Base-by-base conservation (phyloP, 2,113 vertebrate species). In the Erinaceus europaeus region DNA sequence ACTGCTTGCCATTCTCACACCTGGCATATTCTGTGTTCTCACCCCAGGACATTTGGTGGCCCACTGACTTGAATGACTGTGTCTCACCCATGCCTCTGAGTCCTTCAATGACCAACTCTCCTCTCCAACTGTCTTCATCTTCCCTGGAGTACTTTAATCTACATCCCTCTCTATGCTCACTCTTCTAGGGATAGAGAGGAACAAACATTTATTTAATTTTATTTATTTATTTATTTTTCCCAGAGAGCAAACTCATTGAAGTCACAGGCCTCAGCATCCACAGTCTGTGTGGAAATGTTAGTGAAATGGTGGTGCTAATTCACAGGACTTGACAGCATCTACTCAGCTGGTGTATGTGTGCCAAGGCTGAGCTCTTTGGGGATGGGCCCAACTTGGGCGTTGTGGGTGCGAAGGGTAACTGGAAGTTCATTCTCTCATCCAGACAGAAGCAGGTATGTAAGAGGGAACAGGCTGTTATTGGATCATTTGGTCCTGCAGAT, bases 381-480 rank as follows among this genome's bases (percentile, higher is more conserved):
- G 25, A 57, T 32, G 9, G 21, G 8, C 21, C 0, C 4, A 11
- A 52, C 36, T 5, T 1, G 4, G 7, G 7, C 1, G 3, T 6
- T 40, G 6, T 42, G 4, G 6, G 9, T 69, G 44, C 29, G 21
- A 21, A 18, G 32, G 8, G 18, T 62, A 11, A 11, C 46, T 55
- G 11, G 42, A 62, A 44, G 21, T 11, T 20, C 61, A 6, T 11
- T 50, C 36, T 59, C 44, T 67, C 29, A 18, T 23, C 44, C 2
- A 11, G 69, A 78, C 14, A 74, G 42, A 44, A 38, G 4, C 6
- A 23, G 2, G 10, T 5, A 46, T 53, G 17, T 34, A 12, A 10
- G 15, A 12, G 69, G 14, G n/a, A 34, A 34, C 0, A 7, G 46
- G 11, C 15, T 72, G 8, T 52, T 27, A 72, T n/a, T 34, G 42